Evolutionary conservation across 2,888 invertebrate genomes (phyloP), one percentile per base, ranked within the genome.

Genomic region (Himalopsyche anomala): DNA sequence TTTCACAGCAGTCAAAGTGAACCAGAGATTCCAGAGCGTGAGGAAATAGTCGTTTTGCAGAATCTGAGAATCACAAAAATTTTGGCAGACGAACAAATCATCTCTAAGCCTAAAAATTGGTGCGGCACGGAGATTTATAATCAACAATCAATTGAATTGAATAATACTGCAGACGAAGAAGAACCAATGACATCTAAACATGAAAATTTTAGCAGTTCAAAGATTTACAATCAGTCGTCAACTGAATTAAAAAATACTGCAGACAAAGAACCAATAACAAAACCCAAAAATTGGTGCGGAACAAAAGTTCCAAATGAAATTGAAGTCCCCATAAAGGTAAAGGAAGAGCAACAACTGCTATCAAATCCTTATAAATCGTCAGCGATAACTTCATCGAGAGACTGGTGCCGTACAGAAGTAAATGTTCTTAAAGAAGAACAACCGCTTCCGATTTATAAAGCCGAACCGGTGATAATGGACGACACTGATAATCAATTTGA

Each of bases 401-500:
- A 74, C 36, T 74, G 74, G 74, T 74, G 36, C 12, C 74, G 36
- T 12, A 74, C 9, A 74, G 74, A 74, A 74, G 74, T 74, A 28
- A 74, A 11, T 15, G 0, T 11, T 36, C 36, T 74, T 9, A 74
- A 74, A 74, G 74, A 74, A 12, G 74, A 74, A 15, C 74, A 74
- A 38, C 80, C 80, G 11, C 45, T 45, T 74, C 74, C 74, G 42
- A 28, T 87, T 82, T 87, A 87, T 55, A 54, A 19, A 42, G 87
- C 85, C 15, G 87, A 54, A 79, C 89, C 88, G 3, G 84, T 82
- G 5, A 84, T 87, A 51, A 79, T 86, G 17, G 87, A 86, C 38
- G 85, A 87, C 81, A 85, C 84, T 6, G 62, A 88, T 81, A 40
- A 69, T n/a, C 85, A 88, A 69, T 87, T 87, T 74, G 87, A 88